Evolutionary conservation across 2,113 vertebrate species (phyloP).

Genomic region (Sceloporus undulatus): DNA sequence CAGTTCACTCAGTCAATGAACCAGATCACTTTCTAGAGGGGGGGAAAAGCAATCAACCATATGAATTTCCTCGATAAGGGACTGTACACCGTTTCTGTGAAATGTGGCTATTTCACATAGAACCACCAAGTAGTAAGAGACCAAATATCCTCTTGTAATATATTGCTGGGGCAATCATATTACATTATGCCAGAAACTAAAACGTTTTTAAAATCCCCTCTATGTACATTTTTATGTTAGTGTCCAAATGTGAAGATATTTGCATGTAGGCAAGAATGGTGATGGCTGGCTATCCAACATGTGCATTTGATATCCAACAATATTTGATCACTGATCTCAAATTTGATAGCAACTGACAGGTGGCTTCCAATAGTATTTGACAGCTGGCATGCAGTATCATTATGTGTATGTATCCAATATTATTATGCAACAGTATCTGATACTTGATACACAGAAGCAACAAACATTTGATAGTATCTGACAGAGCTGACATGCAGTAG

Average conservation of each 20-base stretch:
- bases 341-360: background rate
- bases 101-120: slow-evolving; percentile 13
- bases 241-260: background rate
- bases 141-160: background rate
- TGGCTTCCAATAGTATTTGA: background rate
- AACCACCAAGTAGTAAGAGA: background rate
- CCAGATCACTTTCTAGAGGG: slow-evolving; percentile 42
- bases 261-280: too few species aligned
- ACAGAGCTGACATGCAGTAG: background rate
- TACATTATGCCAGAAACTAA: background rate
- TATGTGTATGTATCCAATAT: background rate
- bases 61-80: slow-evolving; percentile 34
- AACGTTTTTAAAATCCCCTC: background rate
- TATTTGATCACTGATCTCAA: background rate
- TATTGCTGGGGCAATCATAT: background rate
- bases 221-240: background rate
- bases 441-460: background rate
- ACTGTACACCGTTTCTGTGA: slow-evolving; percentile 38
- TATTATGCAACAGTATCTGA: slow-evolving; percentile 4
- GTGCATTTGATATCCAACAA: too few species aligned
- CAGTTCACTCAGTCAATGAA: slow-evolving; percentile 47
- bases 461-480: background rate
- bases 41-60: slow-evolving; percentile 38
- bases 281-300: background rate
- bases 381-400: background rate